These are phyloP conservation scores for Hemistola chrysoprasaria DNA, from an alignment of 2,888 invertebrate genomes.

Conservation along the genomic window DNA sequence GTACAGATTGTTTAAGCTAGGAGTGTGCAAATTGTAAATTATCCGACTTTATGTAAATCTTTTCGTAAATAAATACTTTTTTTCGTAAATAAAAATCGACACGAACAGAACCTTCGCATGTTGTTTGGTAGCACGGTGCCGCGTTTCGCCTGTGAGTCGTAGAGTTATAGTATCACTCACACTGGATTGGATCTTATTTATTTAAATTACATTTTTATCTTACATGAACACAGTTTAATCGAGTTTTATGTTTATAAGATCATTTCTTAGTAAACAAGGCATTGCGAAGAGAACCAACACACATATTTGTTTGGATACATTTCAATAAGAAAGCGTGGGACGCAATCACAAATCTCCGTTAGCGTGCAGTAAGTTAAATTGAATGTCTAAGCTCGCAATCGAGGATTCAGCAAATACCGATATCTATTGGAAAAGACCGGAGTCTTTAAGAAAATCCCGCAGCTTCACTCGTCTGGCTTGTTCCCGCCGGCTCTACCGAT, in stretches of 20 bases:
- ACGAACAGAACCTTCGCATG: too few relatives aligned
- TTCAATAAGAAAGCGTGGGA: conserved; percentile 34
- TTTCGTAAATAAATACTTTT: too few relatives aligned
- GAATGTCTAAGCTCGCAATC: conserved; percentile 69
- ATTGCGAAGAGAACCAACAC: conserved; percentile 1
- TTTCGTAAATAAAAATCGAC: too few relatives aligned
- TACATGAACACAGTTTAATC: too few relatives aligned
- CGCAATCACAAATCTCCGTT: conserved; percentile 60
- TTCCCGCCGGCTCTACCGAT: conserved; percentile 27
- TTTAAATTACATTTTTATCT: too few relatives aligned
- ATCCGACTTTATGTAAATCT: too few relatives aligned
- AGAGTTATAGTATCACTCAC: too few relatives aligned
- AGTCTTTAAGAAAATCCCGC: conserved; percentile 63
- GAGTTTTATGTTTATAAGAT: background rate
- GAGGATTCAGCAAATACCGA: conserved; percentile 69
- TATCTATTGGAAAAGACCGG: conserved; percentile 61
- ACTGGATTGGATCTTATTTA: too few relatives aligned
- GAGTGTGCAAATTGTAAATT: too few relatives aligned
- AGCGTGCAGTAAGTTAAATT: conserved; percentile 68
- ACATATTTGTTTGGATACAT: conserved; percentile 15
- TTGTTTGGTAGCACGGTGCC: too few relatives aligned
- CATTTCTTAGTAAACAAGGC: background rate
- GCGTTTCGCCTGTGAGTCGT: too few relatives aligned
- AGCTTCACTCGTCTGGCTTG: conserved; percentile 51
- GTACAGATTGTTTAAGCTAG: too few relatives aligned